phyloP scores from a whole-genome alignment of 2,113 vertebrate species.

The Xenopus laevis region DNA sequence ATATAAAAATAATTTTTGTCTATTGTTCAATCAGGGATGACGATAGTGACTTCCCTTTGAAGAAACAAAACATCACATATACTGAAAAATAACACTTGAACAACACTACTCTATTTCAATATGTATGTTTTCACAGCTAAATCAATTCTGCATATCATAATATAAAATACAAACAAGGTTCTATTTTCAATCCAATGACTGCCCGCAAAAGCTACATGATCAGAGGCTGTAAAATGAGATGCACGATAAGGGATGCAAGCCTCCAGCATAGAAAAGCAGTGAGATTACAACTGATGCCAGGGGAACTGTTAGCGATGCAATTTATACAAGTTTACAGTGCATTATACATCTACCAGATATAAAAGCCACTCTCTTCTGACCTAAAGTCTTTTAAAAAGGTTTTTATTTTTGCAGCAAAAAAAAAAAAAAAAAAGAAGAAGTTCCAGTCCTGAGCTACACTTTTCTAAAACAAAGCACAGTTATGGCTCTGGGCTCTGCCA shows the following conservation, averaged over 20 bases:
- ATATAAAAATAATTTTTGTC: too few relatives aligned
- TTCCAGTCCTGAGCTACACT: constrained; percentile 5
- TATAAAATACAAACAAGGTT: constrained; percentile 51
- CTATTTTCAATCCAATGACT: constrained; percentile 55
- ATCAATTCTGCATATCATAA: constrained; percentile 54
- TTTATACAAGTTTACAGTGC: constrained; percentile 57
- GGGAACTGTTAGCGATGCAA: constrained; percentile 28
- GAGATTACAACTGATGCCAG: constrained; percentile 52
- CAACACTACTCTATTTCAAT: background rate
- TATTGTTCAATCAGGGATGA: too few relatives aligned
- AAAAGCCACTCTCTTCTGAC: constrained; percentile 58
- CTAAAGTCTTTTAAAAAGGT: constrained; percentile 57
- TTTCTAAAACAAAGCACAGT: background rate
- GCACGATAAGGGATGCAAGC: constrained; percentile 61
- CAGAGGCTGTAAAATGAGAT: constrained; percentile 60
- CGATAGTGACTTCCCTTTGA: too few relatives aligned
- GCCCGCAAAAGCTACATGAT: constrained; percentile 58
- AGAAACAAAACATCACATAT: background rate
- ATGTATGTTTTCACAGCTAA: constrained; percentile 47
- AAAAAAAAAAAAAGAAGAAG: constrained; percentile 6
- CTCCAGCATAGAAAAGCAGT: constrained; percentile 49
- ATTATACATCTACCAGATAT: constrained; percentile 58
- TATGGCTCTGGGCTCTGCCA: background rate
- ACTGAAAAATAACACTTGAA: background rate
- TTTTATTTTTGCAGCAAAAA: constrained; percentile 36